These are phyloP conservation scores for Microtus ochrogaster DNA, from an alignment of 2,113 vertebrate genomes.

Conservation along the genomic window DNA sequence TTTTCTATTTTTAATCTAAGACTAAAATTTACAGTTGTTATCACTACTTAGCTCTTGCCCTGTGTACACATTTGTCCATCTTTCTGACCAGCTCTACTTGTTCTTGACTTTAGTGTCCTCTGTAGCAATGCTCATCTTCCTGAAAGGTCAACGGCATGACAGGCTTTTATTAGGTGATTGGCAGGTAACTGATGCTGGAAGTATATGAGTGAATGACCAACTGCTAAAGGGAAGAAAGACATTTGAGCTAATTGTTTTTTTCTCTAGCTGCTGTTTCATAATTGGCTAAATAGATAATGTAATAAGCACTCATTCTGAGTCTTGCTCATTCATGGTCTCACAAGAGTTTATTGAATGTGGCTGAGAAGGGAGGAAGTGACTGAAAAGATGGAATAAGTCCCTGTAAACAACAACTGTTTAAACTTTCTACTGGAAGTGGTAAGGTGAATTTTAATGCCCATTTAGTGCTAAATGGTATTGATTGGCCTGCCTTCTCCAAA, in stretches of 20 bases:
- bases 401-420: conserved; percentile 55
- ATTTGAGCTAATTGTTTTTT: background rate
- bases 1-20: background rate
- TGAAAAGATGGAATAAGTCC: conserved; percentile 72
- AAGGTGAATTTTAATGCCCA: conserved; percentile 53
- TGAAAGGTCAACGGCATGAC: background rate
- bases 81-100: background rate
- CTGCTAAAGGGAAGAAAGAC: background rate
- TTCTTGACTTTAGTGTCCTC: background rate
- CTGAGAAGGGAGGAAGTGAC: conserved; percentile 40
- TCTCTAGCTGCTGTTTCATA: conserved; percentile 1
- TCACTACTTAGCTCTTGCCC: background rate
- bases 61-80: background rate
- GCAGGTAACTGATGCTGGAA: background rate
- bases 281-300: conserved; percentile 36
- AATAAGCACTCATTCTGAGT: conserved; percentile 76
- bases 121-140: background rate
- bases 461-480: conserved; percentile 66
- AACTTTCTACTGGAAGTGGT: conserved; percentile 66
- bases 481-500: conserved; percentile 67
- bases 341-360: conserved; percentile 37
- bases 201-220: background rate
- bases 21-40: background rate
- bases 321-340: conserved; percentile 54
- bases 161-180: background rate